Percentiles rank a stretch among this genome's conserved stretches.
Conservation (phyloP, 2,888 invertebrate species). For the Folsomia candida region DNA sequence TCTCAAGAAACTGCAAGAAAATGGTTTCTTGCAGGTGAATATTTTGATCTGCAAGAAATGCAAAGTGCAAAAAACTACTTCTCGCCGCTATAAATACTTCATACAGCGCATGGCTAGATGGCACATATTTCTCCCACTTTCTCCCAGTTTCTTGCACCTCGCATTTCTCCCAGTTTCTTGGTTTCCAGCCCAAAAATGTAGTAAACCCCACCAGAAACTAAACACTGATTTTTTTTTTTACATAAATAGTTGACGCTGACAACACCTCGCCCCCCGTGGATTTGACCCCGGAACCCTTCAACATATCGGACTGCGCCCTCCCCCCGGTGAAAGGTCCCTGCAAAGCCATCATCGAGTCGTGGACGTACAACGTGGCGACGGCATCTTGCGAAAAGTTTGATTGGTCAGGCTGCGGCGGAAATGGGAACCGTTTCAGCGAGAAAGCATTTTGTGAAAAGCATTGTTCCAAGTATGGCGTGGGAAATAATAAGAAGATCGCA, state of each 20-base stretch:
- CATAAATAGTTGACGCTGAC: conserved; percentile 34
- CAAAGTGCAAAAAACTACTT: no score
- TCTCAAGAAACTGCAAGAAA: no score
- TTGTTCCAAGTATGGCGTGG: conserved; percentile 12
- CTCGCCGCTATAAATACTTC: no score
- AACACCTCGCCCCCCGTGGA: conserved; percentile 27
- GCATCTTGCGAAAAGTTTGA: conserved; percentile 53
- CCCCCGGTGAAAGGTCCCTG: conserved; percentile 49
- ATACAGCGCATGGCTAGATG: no score
- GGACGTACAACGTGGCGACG: conserved; percentile 53
- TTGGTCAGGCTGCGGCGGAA: conserved; percentile 53
- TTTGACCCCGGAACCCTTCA: conserved; percentile 41
- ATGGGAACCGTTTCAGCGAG: conserved; percentile 47
- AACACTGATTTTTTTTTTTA: conserved; percentile 7
- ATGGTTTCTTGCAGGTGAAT: no score
- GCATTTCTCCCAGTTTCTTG: no score
- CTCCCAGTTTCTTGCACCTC: no score
- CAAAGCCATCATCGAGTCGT: conserved; percentile 52
- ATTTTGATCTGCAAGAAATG: no score
- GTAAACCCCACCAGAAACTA: no score
- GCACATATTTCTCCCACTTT: no score
- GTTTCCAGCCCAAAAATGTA: no score
- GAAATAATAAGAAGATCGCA: background rate
- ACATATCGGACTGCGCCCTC: conserved; percentile 47
- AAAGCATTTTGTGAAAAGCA: conserved; percentile 35